Base-by-base conservation (phyloP, 2,797 vertebrate genomes). In the Pelodytes ibericus region DNA sequence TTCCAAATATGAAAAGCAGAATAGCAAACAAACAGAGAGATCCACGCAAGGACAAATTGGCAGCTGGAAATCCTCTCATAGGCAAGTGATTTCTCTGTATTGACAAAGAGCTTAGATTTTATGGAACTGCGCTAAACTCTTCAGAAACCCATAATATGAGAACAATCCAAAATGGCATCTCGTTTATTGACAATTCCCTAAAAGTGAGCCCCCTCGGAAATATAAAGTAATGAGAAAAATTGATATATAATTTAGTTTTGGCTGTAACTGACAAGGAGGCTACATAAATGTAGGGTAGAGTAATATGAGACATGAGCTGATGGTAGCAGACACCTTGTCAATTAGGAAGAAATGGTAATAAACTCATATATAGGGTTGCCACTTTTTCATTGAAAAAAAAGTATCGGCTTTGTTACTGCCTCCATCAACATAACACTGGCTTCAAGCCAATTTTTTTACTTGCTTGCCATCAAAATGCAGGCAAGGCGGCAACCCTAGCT, bases 31-130 rank as follows among this genome's bases (percentile, higher is more conserved):
- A 56, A 69, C 26, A 51, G 16, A 67, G 26, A 16, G 25, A 29
- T 27, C 44, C 39, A 30, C 18, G 4, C 26, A 22, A 18, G 20
- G 22, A 69, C 20, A n/a, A 22, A 27, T 8, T 65, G 58, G 18
- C 64, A 67, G 49, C 10, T 25, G 29, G 49, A 56, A 67, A 69
- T 53, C 49, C 39, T 56, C 16, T 33, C 20, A 6, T n/a, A 33
- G 20, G n/a, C 49, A 25, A 30, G 64, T 51, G 39, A 67, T 67
- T 67, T 67, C 27, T 20, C 26, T 22, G 44, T 67, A 44, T 65
- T 65, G 64, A 67, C 64, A 67, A 67, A 67, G 64, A 26, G 39
- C 64, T 51, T 53, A 67, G 26, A 18, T 31, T 53, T 67, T 51
- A 67, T 67, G 64, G 64, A 67, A 51, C 26, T 3, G 39, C 8